These are phyloP conservation scores for Acanthisitta chloris DNA, from an alignment of 2,113 vertebrate species.

Conservation along the genomic window DNA sequence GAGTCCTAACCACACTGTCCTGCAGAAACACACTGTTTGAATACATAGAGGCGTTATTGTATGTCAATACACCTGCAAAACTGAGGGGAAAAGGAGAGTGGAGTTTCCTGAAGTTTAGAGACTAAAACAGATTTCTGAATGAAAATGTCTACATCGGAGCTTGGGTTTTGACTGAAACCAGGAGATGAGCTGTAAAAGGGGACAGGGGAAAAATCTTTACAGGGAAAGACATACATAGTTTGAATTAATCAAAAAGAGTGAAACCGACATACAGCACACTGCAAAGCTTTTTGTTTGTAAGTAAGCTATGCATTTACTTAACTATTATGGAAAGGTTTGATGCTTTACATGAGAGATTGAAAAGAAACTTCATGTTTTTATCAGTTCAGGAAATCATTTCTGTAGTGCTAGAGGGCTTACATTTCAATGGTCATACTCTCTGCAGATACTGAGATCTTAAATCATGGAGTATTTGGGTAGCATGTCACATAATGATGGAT, in stretches of 20 bases:
- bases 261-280: background rate
- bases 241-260: background rate
- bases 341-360: background rate
- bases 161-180: background rate
- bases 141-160: background rate
- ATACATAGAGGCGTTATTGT: background rate
- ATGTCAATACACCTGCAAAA: background rate
- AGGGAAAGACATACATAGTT: background rate
- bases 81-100: background rate
- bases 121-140: background rate
- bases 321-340: background rate
- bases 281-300: background rate
- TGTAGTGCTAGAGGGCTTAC: background rate
- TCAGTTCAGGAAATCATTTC: background rate
- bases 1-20: background rate
- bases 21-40: background rate
- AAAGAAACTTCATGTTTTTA: background rate
- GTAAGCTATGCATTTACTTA: background rate
- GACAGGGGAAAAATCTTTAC: background rate
- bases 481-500: background rate
- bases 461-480: background rate
- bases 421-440: background rate
- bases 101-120: background rate
- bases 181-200: background rate
- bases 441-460: background rate